Evolutionary conservation across 2,888 invertebrate species (phyloP).

Genomic region (Spilosoma lubricipeda): DNA sequence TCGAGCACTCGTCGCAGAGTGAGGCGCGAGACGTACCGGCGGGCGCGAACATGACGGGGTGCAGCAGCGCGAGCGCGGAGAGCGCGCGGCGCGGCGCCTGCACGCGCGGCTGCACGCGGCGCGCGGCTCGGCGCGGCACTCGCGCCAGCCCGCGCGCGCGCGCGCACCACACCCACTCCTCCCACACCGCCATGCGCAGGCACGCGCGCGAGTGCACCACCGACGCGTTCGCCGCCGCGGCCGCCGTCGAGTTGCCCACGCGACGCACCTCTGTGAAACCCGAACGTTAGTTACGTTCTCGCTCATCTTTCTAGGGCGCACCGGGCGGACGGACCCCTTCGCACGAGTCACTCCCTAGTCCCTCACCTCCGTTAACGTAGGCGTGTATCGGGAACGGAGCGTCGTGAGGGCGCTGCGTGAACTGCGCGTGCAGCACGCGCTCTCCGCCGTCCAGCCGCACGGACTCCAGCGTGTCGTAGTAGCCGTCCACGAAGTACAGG

Average conservation of each 20-base stretch:
- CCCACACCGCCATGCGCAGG: slow-evolving; percentile 68
- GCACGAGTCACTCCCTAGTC: no score
- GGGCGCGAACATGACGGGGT: slow-evolving; percentile 52
- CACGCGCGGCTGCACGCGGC: slow-evolving; percentile 54
- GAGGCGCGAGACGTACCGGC: slow-evolving; percentile 35
- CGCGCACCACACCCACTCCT: slow-evolving; percentile 76
- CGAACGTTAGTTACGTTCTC: background rate
- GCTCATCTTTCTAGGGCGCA: background rate
- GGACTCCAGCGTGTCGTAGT: slow-evolving; percentile 90
- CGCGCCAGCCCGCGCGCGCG: slow-evolving; percentile 66
- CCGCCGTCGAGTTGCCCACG: slow-evolving; percentile 25
- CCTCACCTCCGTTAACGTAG: slow-evolving; percentile 36
- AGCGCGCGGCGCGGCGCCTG: slow-evolving; percentile 42
- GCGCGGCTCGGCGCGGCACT: slow-evolving; percentile 58
- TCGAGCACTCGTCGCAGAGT: no score
- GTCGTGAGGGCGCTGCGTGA: slow-evolving; percentile 52
- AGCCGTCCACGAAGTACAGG: slow-evolving; percentile 95
- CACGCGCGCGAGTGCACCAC: slow-evolving; percentile 51
- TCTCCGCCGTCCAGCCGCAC: slow-evolving; percentile 89
- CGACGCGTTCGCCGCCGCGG: slow-evolving; percentile 28
- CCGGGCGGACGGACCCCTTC: background rate
- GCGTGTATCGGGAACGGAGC: slow-evolving; percentile 35
- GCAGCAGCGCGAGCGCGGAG: slow-evolving; percentile 62
- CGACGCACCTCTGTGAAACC: slow-evolving; percentile 19
- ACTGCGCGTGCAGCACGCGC: slow-evolving; percentile 72